Conservation (phyloP, 2,888 invertebrate genomes). For the Ectemnius lituratus region DNA sequence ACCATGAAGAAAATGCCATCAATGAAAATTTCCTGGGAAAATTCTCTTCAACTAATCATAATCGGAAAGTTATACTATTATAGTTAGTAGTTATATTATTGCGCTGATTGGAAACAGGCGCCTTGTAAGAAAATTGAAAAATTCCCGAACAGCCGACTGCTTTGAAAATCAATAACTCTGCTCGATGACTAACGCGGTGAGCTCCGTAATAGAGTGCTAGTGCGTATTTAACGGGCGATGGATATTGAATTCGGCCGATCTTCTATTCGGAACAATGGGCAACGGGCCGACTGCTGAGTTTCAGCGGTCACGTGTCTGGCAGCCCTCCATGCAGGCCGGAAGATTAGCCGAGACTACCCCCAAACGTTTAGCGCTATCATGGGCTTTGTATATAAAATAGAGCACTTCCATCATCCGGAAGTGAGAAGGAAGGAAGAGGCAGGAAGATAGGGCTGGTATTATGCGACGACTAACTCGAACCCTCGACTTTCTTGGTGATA, state of each 20-base stretch:
- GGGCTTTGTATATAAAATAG: constrained; percentile 66
- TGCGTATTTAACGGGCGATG: too few species aligned
- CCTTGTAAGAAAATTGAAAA: too few species aligned
- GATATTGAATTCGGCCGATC: constrained; percentile 5
- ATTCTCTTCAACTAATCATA: too few species aligned
- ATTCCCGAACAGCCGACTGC: too few species aligned
- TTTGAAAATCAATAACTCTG: too few species aligned
- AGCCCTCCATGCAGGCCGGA: constrained; percentile 39
- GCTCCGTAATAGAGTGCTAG: too few species aligned
- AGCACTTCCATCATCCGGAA: constrained; percentile 64
- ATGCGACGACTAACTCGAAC: constrained; percentile 50
- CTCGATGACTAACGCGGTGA: too few species aligned
- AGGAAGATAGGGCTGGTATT: constrained; percentile 45
- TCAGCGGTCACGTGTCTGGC: constrained; percentile 45
- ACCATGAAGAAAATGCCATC: too few species aligned
- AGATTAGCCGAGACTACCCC: constrained; percentile 59
- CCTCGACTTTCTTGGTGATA: constrained; percentile 63
- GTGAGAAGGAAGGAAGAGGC: constrained; percentile 41
- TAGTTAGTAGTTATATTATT: too few species aligned
- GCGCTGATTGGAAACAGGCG: too few species aligned
- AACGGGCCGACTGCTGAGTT: constrained; percentile 26
- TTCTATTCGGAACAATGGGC: constrained; percentile 20
- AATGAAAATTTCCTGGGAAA: too few species aligned
- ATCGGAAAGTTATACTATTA: too few species aligned
- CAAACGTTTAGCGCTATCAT: constrained; percentile 64